phyloP scores from a whole-genome alignment of 2,113 vertebrate species.

The Romanogobio albipinnatus region DNA sequence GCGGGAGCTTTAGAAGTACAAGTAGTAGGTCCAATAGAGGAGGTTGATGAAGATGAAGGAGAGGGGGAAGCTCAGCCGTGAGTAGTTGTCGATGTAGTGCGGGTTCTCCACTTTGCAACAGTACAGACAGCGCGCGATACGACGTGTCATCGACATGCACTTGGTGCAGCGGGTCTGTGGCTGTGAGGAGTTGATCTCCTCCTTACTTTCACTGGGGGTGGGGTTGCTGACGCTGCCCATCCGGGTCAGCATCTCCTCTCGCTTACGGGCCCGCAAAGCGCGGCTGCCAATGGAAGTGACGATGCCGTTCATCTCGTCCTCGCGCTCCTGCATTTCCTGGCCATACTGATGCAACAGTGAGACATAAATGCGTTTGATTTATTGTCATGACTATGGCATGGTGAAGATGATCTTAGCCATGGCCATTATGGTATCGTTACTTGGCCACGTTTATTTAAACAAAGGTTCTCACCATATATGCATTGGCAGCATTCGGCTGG shows the following conservation, averaged over 20 bases:
- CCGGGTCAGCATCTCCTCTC: slow-evolving; percentile 64
- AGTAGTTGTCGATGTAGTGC: slow-evolving; percentile 92
- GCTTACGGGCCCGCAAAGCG: slow-evolving; percentile 68
- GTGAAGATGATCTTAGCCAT: slow-evolving; percentile 29
- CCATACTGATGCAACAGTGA: slow-evolving; percentile 64
- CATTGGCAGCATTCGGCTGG: slow-evolving; percentile 68
- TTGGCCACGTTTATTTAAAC: neutral
- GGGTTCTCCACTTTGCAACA: slow-evolving; percentile 88
- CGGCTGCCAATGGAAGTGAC: slow-evolving; percentile 78
- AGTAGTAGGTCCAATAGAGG: slow-evolving; percentile 91
- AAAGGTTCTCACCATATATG: slow-evolving; percentile 74
- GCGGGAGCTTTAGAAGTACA: slow-evolving; percentile 82
- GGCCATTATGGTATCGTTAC: neutral
- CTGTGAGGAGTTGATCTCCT: slow-evolving; percentile 66
- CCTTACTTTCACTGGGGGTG: slow-evolving; percentile 66
- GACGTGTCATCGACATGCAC: slow-evolving; percentile 72
- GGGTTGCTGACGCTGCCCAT: slow-evolving; percentile 68
- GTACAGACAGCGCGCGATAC: slow-evolving; percentile 75
- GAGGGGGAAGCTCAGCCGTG: slow-evolving; percentile 84
- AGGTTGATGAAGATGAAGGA: slow-evolving; percentile 89
- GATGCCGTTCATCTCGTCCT: slow-evolving; percentile 82
- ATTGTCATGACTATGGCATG: slow-evolving; percentile 32
- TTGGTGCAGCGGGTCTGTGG: slow-evolving; percentile 67
- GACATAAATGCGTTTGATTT: slow-evolving; percentile 27
- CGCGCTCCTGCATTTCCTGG: slow-evolving; percentile 74